A percentile compares a stretch with the other conserved stretches of the same genome.
Conservation (phyloP, 2,797 vertebrate genomes). For the Clarias fuscus region DNA sequence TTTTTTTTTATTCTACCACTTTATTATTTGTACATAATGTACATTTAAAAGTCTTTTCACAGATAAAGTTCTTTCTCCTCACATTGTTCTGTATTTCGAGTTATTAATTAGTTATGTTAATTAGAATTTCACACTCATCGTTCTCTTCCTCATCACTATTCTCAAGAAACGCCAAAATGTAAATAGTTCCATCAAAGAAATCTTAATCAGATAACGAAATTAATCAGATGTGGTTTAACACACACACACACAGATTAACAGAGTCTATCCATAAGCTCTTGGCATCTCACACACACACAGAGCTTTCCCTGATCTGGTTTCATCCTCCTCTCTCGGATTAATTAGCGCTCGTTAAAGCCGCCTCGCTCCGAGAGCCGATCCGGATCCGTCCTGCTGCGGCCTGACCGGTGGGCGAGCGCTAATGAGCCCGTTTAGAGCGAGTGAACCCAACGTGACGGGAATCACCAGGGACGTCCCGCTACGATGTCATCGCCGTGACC, state of each 20-base stretch:
- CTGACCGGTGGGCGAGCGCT: neutral
- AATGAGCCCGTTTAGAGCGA: no score
- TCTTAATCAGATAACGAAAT: neutral
- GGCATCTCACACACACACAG: neutral
- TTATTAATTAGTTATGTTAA: no score
- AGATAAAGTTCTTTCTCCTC: no score
- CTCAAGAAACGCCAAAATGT: neutral
- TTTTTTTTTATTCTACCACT: no score
- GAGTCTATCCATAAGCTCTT: neutral
- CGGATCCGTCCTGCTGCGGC: constrained; percentile 60
- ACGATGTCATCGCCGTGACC: no score
- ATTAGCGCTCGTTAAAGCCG: constrained; percentile 71
- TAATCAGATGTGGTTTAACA: neutral
- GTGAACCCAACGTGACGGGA: no score
- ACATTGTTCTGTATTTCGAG: no score
- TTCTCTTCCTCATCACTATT: neutral
- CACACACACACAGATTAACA: neutral
- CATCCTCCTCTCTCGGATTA: constrained; percentile 59
- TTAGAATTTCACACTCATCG: no score
- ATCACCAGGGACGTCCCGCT: no score
- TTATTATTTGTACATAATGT: no score
- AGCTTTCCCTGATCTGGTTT: neutral
- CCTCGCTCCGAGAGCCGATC: constrained; percentile 61
- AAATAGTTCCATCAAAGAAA: neutral
- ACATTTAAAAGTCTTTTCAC: no score